phyloP scores from a whole-genome alignment of 2,797 vertebrate genomes.

The Neopelma chrysocephalum region DNA sequence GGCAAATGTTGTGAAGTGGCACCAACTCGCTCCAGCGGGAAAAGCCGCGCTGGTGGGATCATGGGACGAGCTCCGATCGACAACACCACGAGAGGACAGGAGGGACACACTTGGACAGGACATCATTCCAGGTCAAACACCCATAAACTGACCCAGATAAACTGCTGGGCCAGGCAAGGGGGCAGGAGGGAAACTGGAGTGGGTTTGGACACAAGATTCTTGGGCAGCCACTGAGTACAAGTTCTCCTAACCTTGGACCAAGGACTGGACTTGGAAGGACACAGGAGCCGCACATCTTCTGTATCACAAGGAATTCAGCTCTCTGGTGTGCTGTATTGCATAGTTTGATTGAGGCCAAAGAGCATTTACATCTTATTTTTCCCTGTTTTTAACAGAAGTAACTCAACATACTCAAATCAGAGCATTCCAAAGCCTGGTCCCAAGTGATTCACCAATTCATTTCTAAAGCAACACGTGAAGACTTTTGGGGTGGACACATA shows the following conservation, averaged over 20 bases:
- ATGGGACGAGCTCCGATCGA: not conserved
- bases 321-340: constrained; percentile 29
- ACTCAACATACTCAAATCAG: not conserved
- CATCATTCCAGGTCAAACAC: not conserved
- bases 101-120: not conserved
- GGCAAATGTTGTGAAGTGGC: rapidly evolving
- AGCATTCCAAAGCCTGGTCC: not conserved
- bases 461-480: not conserved
- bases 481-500: not conserved
- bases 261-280: constrained; percentile 55
- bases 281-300: not conserved
- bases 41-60: not conserved
- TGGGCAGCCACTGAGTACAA: constrained; percentile 9
- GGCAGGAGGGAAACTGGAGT: not conserved
- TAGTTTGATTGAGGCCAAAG: constrained; percentile 43
- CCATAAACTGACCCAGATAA: not conserved
- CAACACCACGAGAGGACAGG: not conserved
- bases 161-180: rapidly evolving
- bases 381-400: constrained; percentile 2
- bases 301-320: constrained; percentile 2
- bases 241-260: constrained; percentile 47
- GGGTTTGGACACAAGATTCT: not conserved
- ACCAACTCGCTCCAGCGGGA: rapidly evolving
- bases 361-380: not conserved
- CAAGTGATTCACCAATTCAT: not conserved